Conservation (phyloP, 1,140 invertebrate genomes). For the Atta cephalotes region DNA sequence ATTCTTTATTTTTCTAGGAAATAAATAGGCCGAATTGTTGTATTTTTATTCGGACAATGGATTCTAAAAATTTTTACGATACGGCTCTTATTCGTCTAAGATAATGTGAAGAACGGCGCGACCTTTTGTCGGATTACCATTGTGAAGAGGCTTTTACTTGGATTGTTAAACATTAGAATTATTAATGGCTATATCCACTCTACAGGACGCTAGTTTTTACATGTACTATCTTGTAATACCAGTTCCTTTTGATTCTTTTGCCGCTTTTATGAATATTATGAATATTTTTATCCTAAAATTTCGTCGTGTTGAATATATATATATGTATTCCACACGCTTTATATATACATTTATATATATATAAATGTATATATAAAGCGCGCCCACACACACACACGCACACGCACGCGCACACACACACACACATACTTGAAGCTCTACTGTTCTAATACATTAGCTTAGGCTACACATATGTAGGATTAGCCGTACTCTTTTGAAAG, state of each 20-base stretch:
- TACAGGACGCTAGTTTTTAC: constrained; percentile 26
- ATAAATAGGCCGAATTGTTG: background rate
- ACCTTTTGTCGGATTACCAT: constrained; percentile 7
- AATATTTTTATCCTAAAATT: background rate
- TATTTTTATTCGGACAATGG: background rate
- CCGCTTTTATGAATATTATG: constrained; percentile 47
- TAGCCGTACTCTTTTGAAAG: too few species aligned
- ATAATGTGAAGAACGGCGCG: background rate
- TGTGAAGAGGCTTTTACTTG: constrained; percentile 34
- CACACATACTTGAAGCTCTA: background rate
- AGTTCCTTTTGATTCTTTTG: background rate
- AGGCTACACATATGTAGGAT: background rate
- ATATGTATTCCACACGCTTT: too few species aligned
- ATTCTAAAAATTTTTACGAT: background rate
- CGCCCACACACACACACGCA: too few species aligned
- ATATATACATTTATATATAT: too few species aligned
- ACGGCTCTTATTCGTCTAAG: background rate
- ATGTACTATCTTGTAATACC: background rate
- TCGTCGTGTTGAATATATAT: too few species aligned
- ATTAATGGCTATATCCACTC: constrained; percentile 41
- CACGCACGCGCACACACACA: too few species aligned
- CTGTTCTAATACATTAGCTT: constrained; percentile 4
- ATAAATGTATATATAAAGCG: too few species aligned
- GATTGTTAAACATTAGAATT: constrained; percentile 58
- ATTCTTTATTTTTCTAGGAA: background rate